Conservation (phyloP, 2,113 vertebrate genomes). For the Hemibagrus wyckioides region DNA sequence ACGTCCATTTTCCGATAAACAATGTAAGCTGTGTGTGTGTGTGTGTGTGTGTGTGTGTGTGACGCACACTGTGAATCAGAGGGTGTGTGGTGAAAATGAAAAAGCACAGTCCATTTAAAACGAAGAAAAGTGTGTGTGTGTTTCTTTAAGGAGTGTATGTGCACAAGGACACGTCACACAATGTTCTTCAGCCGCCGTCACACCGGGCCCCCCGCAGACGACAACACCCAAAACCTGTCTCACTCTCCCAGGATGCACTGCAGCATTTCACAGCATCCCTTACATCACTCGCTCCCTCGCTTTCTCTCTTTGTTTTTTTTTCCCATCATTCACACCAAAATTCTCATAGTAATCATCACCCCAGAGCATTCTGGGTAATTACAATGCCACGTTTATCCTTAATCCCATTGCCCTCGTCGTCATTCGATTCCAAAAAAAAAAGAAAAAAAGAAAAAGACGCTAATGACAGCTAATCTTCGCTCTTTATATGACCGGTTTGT, state of each 20-base stretch:
- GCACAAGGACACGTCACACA: background rate
- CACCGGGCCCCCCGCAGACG: constrained; percentile 5
- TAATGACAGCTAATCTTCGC: constrained; percentile 13
- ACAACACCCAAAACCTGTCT: background rate
- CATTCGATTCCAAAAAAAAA: too few species aligned
- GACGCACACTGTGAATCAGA: constrained; percentile 1
- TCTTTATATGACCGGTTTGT: constrained; percentile 14
- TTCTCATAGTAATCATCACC: constrained; percentile 1
- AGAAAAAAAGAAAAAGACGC: background rate
- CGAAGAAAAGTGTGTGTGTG: background rate
- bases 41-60: background rate
- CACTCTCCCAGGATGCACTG: constrained; percentile 13
- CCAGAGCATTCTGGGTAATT: background rate
- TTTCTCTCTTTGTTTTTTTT: background rate
- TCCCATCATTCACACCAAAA: background rate
- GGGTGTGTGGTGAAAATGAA: background rate
- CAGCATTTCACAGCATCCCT: background rate
- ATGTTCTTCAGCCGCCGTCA: constrained; percentile 12
- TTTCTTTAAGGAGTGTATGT: constrained; percentile 12
- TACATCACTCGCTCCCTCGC: background rate
- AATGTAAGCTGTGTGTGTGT: constrained; percentile 10
- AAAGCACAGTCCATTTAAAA: background rate
- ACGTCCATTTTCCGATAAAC: constrained; percentile 6
- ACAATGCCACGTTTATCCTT: constrained; percentile 2
- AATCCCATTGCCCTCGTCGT: background rate